A percentile compares a stretch with the other conserved stretches of the same genome.
Conservation (phyloP, 2,888 invertebrate species). For the Nebria brevicollis region DNA sequence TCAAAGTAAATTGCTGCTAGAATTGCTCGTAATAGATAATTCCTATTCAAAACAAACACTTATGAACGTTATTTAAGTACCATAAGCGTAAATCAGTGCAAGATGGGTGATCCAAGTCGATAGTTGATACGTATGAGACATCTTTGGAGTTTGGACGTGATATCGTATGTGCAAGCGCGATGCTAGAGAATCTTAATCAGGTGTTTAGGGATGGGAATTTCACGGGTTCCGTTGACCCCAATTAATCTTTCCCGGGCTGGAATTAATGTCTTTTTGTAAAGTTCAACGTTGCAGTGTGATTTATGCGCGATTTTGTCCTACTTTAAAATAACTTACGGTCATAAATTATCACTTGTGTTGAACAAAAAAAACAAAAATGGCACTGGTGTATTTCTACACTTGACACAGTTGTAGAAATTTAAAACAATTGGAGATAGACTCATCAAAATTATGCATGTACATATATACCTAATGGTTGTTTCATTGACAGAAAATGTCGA, state of each 20-base stretch:
- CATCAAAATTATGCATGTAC: background rate
- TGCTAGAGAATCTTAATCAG: constrained; percentile 16
- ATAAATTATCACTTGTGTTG: background rate
- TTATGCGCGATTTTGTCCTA: constrained; percentile 18
- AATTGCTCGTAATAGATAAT: constrained; percentile 60
- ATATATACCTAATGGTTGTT: background rate
- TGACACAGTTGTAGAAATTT: background rate
- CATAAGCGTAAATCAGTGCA: background rate
- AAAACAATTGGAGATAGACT: background rate
- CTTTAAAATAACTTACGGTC: constrained; percentile 23
- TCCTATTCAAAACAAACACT: constrained; percentile 57
- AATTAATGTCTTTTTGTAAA: constrained; percentile 41
- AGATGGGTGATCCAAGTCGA: background rate
- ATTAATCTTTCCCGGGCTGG: constrained; percentile 34
- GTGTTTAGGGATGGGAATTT: constrained; percentile 24
- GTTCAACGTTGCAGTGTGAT: constrained; percentile 39
- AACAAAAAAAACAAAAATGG: background rate
- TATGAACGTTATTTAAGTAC: constrained; percentile 19
- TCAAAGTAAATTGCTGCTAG: constrained; percentile 62
- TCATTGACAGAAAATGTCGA: background rate
- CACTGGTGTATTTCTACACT: background rate
- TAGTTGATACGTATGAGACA: background rate
- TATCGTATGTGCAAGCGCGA: background rate
- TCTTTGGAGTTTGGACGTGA: background rate
- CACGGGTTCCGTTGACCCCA: constrained; percentile 37